These are phyloP conservation scores for Diceros bicornis DNA, from an alignment of 2,797 vertebrate genomes.

Conservation along the genomic window DNA sequence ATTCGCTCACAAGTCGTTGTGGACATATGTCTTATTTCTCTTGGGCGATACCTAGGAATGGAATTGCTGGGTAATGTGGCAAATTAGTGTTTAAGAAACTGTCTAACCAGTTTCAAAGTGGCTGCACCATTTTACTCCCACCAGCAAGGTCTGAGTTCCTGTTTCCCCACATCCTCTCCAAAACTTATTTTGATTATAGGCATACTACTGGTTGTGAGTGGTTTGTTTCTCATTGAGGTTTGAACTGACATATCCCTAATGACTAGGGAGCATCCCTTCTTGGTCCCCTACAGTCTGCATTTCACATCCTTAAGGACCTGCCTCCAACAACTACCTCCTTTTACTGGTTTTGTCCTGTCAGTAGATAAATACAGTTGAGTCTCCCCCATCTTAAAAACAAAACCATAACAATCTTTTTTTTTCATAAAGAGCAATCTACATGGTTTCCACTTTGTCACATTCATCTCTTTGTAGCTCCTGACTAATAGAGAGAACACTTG, in stretches of 20 bases:
- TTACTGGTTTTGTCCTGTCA: background rate
- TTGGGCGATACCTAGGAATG: background rate
- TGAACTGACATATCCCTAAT: background rate
- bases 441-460: background rate
- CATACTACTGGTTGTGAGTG: background rate
- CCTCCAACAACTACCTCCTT: background rate
- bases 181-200: background rate
- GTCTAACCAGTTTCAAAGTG: background rate
- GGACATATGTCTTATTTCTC: background rate
- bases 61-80: background rate
- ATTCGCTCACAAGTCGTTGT: background rate
- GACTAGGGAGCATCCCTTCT: background rate
- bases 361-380: background rate
- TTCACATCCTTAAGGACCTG: background rate
- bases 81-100: background rate
- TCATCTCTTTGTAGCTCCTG: background rate
- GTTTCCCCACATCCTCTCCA: background rate
- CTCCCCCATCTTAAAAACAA: background rate
- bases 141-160: background rate
- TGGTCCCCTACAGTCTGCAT: background rate
- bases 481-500: background rate
- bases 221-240: background rate
- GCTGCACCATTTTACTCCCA: background rate
- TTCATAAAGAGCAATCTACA: background rate
- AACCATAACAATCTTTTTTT: background rate